Evolutionary conservation across 2,797 vertebrate species (phyloP).

Genomic region (Argya squamiceps): DNA sequence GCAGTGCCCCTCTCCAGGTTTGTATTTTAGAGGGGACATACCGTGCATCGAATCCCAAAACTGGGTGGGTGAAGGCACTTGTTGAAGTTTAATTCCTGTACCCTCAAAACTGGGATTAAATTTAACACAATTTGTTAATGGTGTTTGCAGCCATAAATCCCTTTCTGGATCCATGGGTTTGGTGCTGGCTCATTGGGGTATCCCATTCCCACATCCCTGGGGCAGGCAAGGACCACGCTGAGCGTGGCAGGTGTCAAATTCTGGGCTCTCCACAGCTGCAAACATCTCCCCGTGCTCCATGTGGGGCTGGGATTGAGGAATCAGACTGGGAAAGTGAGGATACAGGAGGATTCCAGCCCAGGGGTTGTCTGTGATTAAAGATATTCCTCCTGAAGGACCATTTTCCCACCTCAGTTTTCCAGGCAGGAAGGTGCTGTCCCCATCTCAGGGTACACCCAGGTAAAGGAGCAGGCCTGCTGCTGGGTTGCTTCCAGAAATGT

Average conservation of each 20-base stretch:
- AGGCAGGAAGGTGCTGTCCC: not conserved
- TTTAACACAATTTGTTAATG: too few relatives aligned
- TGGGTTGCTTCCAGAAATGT: not conserved
- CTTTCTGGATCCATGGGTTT: accelerated
- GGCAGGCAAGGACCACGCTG: accelerated
- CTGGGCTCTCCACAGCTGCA: not conserved
- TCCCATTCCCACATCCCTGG: not conserved
- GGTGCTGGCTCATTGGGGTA: accelerated
- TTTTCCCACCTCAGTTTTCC: not conserved
- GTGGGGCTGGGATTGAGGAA: not conserved
- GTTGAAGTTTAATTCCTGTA: not conserved
- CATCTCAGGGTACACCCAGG: accelerated
- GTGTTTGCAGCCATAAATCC: accelerated
- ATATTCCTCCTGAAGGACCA: not conserved
- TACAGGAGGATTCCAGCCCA: not conserved
- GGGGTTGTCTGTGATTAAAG: not conserved
- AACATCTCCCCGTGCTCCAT: accelerated
- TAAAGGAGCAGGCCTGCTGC: not conserved
- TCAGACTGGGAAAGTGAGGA: not conserved
- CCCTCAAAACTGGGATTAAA: not conserved
- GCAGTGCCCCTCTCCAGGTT: not conserved
- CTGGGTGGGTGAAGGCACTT: not conserved
- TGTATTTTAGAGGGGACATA: accelerated
- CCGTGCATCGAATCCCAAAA: accelerated
- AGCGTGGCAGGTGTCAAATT: not conserved